Evolutionary conservation across 2,113 vertebrate genomes (phyloP).

Genomic region (Pangasianodon hypophthalmus): DNA sequence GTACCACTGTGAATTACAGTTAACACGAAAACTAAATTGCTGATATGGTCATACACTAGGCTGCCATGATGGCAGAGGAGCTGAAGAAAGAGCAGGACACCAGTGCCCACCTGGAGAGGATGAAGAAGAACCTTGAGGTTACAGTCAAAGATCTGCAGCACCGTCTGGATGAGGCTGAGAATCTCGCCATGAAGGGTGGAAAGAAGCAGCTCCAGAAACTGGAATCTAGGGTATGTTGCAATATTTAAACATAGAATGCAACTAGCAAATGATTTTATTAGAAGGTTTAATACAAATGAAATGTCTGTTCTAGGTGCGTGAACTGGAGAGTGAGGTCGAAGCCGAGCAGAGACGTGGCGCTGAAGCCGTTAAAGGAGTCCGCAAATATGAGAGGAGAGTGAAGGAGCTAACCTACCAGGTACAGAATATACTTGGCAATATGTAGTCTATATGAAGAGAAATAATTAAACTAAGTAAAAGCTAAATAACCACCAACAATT

Average conservation of each 20-base stretch:
- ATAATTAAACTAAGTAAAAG: too few species aligned
- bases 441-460: too few species aligned
- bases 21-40: neutral
- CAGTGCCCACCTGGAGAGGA: constrained; percentile 86
- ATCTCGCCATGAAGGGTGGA: constrained; percentile 63
- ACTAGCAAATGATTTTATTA: neutral
- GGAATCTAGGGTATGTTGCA: constrained; percentile 73
- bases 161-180: constrained; percentile 79
- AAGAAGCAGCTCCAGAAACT: constrained; percentile 88
- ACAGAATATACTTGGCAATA: neutral
- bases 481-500: too few species aligned
- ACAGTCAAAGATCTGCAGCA: constrained; percentile 81
- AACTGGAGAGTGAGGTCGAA: constrained; percentile 81
- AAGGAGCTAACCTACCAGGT: constrained; percentile 57
- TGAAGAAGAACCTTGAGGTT: constrained; percentile 81
- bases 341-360: constrained; percentile 77
- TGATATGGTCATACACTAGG: constrained; percentile 56
- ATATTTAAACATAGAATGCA: neutral
- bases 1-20: neutral
- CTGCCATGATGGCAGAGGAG: constrained; percentile 86
- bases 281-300: neutral
- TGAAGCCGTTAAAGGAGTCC: constrained; percentile 60
- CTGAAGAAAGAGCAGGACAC: constrained; percentile 89
- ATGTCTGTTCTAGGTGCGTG: constrained; percentile 72
- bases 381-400: constrained; percentile 55